Base-by-base conservation (phyloP, 2,113 vertebrate genomes). In the Alouatta palliata region DNA sequence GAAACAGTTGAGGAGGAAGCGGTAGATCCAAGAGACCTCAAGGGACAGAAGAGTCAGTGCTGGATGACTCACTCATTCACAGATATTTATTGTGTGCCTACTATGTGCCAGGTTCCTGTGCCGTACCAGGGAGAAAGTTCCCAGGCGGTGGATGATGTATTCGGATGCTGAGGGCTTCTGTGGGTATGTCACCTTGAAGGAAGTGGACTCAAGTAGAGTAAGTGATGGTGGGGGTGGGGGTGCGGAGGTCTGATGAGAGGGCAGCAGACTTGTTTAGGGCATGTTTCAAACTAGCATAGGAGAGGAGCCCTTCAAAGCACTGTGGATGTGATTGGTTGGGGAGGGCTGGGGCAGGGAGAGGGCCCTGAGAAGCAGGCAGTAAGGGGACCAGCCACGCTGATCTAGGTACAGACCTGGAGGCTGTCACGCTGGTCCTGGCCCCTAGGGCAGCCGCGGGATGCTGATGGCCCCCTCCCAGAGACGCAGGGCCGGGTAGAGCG, bases 391-490 rank as follows among this genome's bases (percentile, higher is more conserved):
- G 58, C 35, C 73, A 35, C 9, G 10, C 45, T 79, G 30, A 32
- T 19, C 16, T 4, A 73, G 47, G 49, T 49, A 76, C 52, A 20
- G n/a, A 30, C 49, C 40, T 8, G 16, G 58, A 6, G 54, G n/a
- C 16, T 8, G 73, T 30, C 27, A 14, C 32, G 25, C 8, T 0
- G 20, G 43, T 37, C 58, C 2, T 12, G 7, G 89, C 27, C 25
- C 3, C 97, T 98, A 99, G 0, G 97, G 98, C 66, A 99, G 88
- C 91, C 98, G 98, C 90, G 96, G 23, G 40, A 98, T 98, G 90
- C 93, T 96, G 77, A 98, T 97, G 77, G 98, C 84, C n/a, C 98
- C 98, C 96, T 99, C 98, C 98, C 98, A 99, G 85, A 99, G 97
- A 68, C 98, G 97, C 89, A 98, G 70, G 23, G 98, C 98, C 19